Conservation (phyloP, 2,113 vertebrate genomes). For the Chitala chitala region DNA sequence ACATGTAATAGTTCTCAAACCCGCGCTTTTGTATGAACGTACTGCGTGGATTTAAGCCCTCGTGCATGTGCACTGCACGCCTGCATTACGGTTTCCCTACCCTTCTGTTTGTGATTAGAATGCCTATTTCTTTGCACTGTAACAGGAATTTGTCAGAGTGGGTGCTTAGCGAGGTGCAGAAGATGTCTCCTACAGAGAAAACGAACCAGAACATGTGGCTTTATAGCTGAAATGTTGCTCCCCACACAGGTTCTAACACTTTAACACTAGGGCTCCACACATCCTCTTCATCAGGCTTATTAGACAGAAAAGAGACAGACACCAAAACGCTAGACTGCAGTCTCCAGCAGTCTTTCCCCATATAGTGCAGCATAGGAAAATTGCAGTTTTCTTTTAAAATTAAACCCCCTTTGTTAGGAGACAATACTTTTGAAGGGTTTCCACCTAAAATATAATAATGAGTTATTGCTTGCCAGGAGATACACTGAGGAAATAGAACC, state of each 20-base stretch:
- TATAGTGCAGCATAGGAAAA: not conserved
- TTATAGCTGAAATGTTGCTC: constrained; percentile 15
- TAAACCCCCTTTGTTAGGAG: too few species aligned
- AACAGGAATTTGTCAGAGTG: too few species aligned
- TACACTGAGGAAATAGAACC: not conserved
- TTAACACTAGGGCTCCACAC: not conserved
- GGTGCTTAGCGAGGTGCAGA: not conserved
- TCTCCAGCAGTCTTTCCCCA: not conserved
- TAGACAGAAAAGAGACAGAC: not conserved
- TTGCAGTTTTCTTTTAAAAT: not conserved
- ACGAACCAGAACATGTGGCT: not conserved
- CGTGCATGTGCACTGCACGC: too few species aligned
- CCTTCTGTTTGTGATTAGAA: too few species aligned
- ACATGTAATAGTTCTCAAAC: too few species aligned
- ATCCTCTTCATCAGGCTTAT: constrained; percentile 1
- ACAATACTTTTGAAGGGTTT: too few species aligned
- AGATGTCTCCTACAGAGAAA: not conserved
- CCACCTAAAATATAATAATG: too few species aligned
- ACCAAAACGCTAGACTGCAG: not conserved
- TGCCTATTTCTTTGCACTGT: too few species aligned
- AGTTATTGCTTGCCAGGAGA: too few species aligned
- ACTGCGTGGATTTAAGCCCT: too few species aligned
- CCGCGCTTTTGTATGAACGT: too few species aligned
- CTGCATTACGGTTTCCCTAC: too few species aligned
- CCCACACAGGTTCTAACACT: constrained; percentile 16